Evolutionary conservation across 92 coral and sea anemone species (phyloP), one percentile per base, ranked within the genome.

Genomic region (Paragorgia papillata): DNA sequence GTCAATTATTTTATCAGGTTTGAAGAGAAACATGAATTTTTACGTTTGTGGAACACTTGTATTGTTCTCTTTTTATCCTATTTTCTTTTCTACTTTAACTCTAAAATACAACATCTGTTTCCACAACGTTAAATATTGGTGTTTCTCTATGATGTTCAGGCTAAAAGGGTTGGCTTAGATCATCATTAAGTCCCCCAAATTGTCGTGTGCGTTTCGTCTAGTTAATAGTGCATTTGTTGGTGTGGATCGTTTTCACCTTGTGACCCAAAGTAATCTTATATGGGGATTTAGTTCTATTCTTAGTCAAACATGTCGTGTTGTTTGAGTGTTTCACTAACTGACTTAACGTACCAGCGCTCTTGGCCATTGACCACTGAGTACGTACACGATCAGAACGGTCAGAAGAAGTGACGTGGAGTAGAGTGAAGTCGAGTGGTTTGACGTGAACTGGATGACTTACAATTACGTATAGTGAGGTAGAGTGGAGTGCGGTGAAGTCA

Each of bases 1-100:
- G 26, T 68, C 75, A 68, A 46, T 68, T 68, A 56, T 59, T 68
- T 68, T 56, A 66, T 46, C 30, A 56, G 33, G 75, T 24, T 40
- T 48, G 1, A 15, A 46, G 75, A 68, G 75, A 22, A 27, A 68
- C 75, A 68, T 20, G 54, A 68, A 44, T 13, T 68, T 68, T 56
- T 1, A 18, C 25, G 39, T 31, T 19, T 34, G 25, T 32, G 21
- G 1, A 15, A 31, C 1, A 31, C 22, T 15, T n/a, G 1, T 19
- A 2, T 37, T 19, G 30, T 37, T n/a, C 15, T 10, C 33, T 44
- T 49, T 0, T 35, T 53, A 6, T 25, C 24, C 18, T 15, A 37
- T 37, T 37, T 12, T 37, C 15, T 7, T 6, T 46, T 46, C 53
- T 7, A 46, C 2, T 6, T 46, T 46, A 7, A 7, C 7, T 6